Evolutionary conservation across 2,888 invertebrate genomes (phyloP).

Genomic region (Caenorhabditis sp.): DNA sequence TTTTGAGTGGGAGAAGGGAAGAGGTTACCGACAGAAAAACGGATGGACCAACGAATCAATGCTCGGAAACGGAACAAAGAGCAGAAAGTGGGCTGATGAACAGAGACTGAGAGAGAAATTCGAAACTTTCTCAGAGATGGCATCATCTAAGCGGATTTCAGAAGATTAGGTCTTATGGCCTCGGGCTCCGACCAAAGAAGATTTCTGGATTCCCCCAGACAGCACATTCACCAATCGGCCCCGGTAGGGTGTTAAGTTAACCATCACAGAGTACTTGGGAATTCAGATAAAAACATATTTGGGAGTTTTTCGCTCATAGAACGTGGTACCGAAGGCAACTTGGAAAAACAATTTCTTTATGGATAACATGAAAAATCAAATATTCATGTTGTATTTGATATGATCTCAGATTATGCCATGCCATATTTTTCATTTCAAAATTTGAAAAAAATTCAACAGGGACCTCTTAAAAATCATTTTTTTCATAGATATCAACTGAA

Average conservation of each 20-base stretch:
- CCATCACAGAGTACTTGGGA: conserved; percentile 8
- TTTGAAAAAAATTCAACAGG: not conserved
- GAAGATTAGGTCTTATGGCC: conserved; percentile 8
- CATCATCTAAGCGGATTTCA: conserved; percentile 49
- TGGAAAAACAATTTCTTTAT: conserved; percentile 35
- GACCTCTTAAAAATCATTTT: not conserved
- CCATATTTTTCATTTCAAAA: not conserved
- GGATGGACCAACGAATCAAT: conserved; percentile 21
- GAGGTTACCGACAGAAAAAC: not conserved
- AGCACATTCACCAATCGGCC: too few species aligned
- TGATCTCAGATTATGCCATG: conserved; percentile 13
- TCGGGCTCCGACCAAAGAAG: not conserved
- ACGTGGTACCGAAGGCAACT: conserved; percentile 28
- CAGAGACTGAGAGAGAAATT: conserved; percentile 23
- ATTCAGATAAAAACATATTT: conserved; percentile 15
- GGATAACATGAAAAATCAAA: conserved; percentile 35
- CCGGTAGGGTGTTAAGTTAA: not conserved
- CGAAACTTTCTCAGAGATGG: conserved; percentile 51
- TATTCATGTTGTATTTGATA: conserved; percentile 34
- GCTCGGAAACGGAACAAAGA: conserved; percentile 20
- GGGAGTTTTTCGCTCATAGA: conserved; percentile 1
- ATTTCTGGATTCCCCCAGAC: not conserved
- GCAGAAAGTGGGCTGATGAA: not conserved
- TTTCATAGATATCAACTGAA: too few species aligned
- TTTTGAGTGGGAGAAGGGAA: conserved; percentile 51